Percentiles rank a stretch among this genome's conserved stretches.
Conservation (phyloP, 53 echinoderm and acorn worm species). For the Pentamera pediparva region DNA sequence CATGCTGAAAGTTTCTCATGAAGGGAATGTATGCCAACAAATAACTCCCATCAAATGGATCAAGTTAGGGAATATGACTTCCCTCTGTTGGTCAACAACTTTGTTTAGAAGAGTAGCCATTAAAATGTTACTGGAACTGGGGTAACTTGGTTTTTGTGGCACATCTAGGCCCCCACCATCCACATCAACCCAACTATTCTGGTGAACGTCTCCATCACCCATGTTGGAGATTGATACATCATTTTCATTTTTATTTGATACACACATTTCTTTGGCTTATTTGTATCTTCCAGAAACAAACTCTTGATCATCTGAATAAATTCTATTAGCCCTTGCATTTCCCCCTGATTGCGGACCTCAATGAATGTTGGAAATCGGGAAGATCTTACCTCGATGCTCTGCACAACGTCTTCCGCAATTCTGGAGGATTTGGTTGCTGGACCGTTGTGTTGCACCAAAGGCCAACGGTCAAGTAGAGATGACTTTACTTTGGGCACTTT, state of each 20-base stretch:
- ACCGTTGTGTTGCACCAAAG: neutral
- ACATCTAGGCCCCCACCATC: too few species aligned
- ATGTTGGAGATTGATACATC: neutral
- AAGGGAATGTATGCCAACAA: slow-evolving; percentile 27
- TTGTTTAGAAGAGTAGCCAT: slow-evolving; percentile 32
- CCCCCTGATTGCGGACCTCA: neutral
- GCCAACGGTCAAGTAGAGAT: too few species aligned
- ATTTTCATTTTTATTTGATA: neutral
- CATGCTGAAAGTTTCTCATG: slow-evolving; percentile 43
- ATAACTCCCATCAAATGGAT: slow-evolving; percentile 33
- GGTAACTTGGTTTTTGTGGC: neutral
- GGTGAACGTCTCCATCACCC: neutral
- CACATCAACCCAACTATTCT: neutral
- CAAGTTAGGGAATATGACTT: slow-evolving; percentile 26
- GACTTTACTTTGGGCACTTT: too few species aligned
- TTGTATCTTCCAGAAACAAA: neutral
- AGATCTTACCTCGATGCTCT: neutral
- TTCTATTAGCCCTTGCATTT: neutral
- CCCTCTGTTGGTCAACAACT: slow-evolving; percentile 26
- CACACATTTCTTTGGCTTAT: neutral
- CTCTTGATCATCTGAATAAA: neutral
- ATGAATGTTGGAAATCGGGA: neutral
- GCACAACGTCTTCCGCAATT: neutral
- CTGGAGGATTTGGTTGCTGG: neutral
- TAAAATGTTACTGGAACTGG: too few species aligned